Conservation (phyloP, 2,888 invertebrate genomes). For the Cepaea hortensis region DNA sequence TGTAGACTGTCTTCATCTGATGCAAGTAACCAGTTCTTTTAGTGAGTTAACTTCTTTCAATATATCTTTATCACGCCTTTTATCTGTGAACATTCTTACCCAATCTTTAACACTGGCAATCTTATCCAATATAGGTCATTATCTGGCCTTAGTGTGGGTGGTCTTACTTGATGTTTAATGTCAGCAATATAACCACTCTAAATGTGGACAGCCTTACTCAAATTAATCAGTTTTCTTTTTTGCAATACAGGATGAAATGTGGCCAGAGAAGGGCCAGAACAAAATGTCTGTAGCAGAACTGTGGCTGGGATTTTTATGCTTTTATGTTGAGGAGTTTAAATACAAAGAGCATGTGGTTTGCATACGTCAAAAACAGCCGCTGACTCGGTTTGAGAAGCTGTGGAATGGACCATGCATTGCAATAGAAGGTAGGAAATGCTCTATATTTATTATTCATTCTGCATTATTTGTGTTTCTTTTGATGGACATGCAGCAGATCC, state of each 20-base stretch:
- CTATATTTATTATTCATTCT: not conserved
- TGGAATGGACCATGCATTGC: constrained; percentile 80
- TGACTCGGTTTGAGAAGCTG: constrained; percentile 79
- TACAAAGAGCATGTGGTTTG: constrained; percentile 78
- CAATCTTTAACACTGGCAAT: no score
- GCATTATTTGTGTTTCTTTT: no score
- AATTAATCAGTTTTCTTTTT: not conserved
- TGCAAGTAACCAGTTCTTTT: no score
- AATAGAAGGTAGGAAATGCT: constrained; percentile 77
- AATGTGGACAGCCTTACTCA: not conserved
- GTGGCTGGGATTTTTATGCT: constrained; percentile 79
- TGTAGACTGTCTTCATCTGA: no score
- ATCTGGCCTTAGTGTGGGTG: no score
- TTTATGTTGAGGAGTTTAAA: constrained; percentile 79
- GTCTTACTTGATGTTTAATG: no score
- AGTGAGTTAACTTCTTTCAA: no score
- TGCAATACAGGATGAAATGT: constrained; percentile 70
- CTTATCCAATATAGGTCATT: no score
- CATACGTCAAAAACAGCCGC: constrained; percentile 77
- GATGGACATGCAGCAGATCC: no score
- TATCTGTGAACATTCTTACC: no score
- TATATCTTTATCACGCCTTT: no score
- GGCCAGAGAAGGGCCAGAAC: constrained; percentile 78
- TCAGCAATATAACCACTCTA: no score
- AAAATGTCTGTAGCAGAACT: constrained; percentile 77